These are phyloP conservation scores for Coptodon rendalli DNA, from an alignment of 2,113 vertebrate genomes.

Conservation along the genomic window DNA sequence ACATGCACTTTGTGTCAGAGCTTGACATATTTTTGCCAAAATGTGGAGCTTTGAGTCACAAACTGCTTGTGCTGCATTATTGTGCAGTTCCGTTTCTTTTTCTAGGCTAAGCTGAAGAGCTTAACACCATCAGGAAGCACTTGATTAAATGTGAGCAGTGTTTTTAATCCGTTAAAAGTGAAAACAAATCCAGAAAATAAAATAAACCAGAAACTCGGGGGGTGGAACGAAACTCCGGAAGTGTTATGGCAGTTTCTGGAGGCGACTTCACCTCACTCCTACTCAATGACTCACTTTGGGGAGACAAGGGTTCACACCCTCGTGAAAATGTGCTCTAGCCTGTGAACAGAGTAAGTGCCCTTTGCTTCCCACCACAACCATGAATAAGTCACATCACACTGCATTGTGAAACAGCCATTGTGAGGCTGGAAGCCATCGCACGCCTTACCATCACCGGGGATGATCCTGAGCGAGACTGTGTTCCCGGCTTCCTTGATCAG, in stretches of 20 bases:
- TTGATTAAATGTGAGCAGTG: neutral
- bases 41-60: neutral
- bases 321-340: conserved; percentile 22
- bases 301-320: conserved; percentile 26
- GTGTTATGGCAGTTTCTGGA: neutral
- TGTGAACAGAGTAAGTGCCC: conserved; percentile 35
- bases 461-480: conserved; percentile 96
- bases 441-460: conserved; percentile 94
- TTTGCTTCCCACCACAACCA: conserved; percentile 34
- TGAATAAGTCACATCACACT: conserved; percentile 54
- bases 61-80: neutral
- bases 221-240: neutral
- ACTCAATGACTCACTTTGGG: conserved; percentile 17
- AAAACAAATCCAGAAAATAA: neutral
- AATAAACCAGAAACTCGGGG: neutral
- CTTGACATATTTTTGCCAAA: neutral
- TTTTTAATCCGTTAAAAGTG: neutral
- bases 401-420: conserved; percentile 27
- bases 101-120: neutral
- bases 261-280: conserved; percentile 3
- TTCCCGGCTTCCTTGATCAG: conserved; percentile 99
- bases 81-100: neutral
- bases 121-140: conserved; percentile 13
- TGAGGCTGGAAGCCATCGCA: neutral
- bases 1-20: neutral